Base-by-base conservation (phyloP, 2,113 vertebrate genomes). In the Bujurquina vittata region DNA sequence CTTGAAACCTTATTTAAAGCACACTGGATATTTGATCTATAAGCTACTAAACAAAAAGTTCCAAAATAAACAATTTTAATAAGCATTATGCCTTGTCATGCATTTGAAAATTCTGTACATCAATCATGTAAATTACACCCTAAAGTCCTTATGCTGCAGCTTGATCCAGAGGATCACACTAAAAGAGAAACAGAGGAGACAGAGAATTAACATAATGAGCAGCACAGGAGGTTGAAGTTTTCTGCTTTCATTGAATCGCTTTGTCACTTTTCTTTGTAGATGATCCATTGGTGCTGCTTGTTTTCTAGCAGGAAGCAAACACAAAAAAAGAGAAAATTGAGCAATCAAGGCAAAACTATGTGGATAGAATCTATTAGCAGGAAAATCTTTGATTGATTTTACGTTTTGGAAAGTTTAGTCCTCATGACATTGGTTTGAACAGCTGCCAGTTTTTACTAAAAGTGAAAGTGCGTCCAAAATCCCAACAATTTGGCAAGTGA, bases 151-250 rank as follows among this genome's bases (percentile, higher is more conserved):
- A 4, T 79, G 6, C 11, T 81, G 52, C 59, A 52, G 55, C 49
- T 73, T 65, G 63, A 84, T 73, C 84, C 57, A 81, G 83, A 80
- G 37, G 75, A 23, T 31, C n/a, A n/a, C 84, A 81, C 40, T 52
- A 49, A 79, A 31, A 73, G 81, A 93, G 81, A 93, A 91, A 79
- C 89, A 76, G 88, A 88, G 86, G 91, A 88, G 87, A 91, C 84
- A 79, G 86, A 80, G 81, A 80, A 81, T 49, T 14, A 52, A 76
- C 33, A 83, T 23, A 43, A 79, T 62, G 26, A 77, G 9, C 15
- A 63, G 35, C 18, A 26, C 40, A 77, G 29, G 72, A 78, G 14
- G 33, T 62, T 77, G 31, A 77, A 57, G 15, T 43, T 77, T 22
- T 84, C 67, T 88, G 60, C 20, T 80, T 80, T 79, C 31, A 57